Evolutionary conservation across 2,113 vertebrate genomes (phyloP).

Genomic region (Erpornis zantholeuca): DNA sequence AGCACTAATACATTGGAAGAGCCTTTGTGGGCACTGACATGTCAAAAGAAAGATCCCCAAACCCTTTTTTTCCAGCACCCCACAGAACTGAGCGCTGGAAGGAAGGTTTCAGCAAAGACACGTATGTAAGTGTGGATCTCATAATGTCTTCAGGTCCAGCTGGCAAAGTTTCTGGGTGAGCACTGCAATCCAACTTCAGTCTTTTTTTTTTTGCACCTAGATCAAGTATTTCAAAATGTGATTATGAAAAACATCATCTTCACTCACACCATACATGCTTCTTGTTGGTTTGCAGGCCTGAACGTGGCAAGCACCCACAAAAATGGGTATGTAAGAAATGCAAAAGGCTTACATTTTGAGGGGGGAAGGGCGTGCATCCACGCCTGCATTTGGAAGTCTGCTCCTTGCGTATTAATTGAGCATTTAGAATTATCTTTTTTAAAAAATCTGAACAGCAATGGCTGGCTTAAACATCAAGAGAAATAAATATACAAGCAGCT

Average conservation of each 20-base stretch:
- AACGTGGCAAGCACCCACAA: background rate
- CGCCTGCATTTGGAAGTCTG: background rate
- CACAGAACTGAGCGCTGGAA: background rate
- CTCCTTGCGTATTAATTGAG: background rate
- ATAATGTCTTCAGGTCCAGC: background rate
- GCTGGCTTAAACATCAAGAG: background rate
- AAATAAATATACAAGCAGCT: background rate
- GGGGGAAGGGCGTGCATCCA: background rate
- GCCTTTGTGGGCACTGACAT: background rate
- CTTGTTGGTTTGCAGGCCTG: background rate
- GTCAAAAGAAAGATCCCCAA: background rate
- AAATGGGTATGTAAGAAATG: background rate
- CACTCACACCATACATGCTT: accelerated
- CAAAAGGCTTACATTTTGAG: background rate
- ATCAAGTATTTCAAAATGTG: background rate
- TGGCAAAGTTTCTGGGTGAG: background rate
- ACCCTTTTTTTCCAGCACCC: background rate
- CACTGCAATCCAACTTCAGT: background rate
- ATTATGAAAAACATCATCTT: background rate
- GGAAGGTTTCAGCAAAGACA: background rate
- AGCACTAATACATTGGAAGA: background rate
- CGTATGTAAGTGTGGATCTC: background rate
- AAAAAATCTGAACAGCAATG: background rate
- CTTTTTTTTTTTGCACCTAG: background rate
- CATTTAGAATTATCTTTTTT: background rate